phyloP scores from a whole-genome alignment of 2,888 invertebrate species.

The Bellardia pandia region DNA sequence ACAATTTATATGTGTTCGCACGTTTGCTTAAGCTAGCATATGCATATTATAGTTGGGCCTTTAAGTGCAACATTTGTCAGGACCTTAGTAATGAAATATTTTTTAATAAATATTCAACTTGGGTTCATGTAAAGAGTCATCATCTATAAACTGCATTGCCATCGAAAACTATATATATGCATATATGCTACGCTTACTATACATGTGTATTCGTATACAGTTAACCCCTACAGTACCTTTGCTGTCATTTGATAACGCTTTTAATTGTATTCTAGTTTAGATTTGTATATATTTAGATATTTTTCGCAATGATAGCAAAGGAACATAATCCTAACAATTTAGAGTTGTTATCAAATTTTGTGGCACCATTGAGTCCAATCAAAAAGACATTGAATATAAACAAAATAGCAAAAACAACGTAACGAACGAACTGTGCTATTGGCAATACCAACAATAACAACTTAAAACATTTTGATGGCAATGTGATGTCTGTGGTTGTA shows the following conservation, averaged over 20 bases:
- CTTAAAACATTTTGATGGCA: slow-evolving; percentile 60
- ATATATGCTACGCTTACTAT: no score
- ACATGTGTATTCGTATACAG: no score
- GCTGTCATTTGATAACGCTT: not conserved
- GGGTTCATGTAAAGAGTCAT: no score
- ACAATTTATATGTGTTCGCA: no score
- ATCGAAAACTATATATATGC: no score
- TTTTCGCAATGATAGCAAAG: slow-evolving; percentile 45
- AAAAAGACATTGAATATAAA: slow-evolving; percentile 68
- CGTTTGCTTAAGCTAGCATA: no score
- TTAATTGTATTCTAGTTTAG: slow-evolving; percentile 2
- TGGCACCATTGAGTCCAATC: slow-evolving; percentile 72
- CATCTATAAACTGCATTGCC: no score
- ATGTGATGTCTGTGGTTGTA: slow-evolving; percentile 66
- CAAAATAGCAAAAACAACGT: slow-evolving; percentile 40
- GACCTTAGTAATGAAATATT: no score
- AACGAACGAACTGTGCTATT: slow-evolving; percentile 4
- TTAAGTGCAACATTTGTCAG: no score
- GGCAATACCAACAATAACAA: slow-evolving; percentile 43
- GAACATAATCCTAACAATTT: not conserved
- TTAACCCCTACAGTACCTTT: no score
- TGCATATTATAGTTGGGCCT: no score
- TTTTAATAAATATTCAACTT: no score
- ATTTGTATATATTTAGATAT: slow-evolving; percentile 29
- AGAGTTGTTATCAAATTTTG: slow-evolving; percentile 70